phyloP scores from a whole-genome alignment of 1,140 invertebrate genomes.

The Microplitis mediator region DNA sequence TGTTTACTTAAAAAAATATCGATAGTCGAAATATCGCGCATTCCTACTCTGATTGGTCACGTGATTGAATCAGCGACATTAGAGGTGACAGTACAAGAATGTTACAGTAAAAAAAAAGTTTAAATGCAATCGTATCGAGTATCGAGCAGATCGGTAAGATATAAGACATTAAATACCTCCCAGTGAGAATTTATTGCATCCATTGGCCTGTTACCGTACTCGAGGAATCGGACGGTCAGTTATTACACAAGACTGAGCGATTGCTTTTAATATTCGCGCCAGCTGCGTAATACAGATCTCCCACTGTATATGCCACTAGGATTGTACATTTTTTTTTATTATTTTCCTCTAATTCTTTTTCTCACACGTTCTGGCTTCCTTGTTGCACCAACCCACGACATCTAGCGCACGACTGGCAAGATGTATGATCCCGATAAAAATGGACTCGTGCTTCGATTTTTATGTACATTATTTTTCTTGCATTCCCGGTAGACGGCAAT shows the following conservation, averaged over 20 bases:
- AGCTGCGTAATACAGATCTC: conserved; percentile 38
- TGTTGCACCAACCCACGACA: not conserved
- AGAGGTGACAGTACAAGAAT: no score
- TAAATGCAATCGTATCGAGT: not conserved
- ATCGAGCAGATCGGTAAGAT: not conserved
- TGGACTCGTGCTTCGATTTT: conserved; percentile 36
- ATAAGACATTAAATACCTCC: conserved; percentile 8
- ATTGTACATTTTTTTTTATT: conserved; percentile 4
- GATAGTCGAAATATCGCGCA: no score
- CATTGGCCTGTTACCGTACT: conserved; percentile 8
- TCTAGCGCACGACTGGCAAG: conserved; percentile 27
- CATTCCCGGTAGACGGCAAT: not conserved
- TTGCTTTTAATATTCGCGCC: conserved; percentile 56
- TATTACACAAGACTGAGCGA: conserved; percentile 52
- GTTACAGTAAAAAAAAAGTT: no score
- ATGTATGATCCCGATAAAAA: conserved; percentile 47
- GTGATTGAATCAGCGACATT: no score
- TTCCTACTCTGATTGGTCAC: no score
- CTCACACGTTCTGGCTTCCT: not conserved
- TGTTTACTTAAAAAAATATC: no score
- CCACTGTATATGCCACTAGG: not conserved
- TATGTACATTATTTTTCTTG: conserved; percentile 38
- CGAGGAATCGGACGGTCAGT: conserved; percentile 44
- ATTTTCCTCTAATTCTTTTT: conserved; percentile 20
- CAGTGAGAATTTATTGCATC: conserved; percentile 38